Conservation (phyloP, 23 tunicate species). For the Pegea sp. region DNA sequence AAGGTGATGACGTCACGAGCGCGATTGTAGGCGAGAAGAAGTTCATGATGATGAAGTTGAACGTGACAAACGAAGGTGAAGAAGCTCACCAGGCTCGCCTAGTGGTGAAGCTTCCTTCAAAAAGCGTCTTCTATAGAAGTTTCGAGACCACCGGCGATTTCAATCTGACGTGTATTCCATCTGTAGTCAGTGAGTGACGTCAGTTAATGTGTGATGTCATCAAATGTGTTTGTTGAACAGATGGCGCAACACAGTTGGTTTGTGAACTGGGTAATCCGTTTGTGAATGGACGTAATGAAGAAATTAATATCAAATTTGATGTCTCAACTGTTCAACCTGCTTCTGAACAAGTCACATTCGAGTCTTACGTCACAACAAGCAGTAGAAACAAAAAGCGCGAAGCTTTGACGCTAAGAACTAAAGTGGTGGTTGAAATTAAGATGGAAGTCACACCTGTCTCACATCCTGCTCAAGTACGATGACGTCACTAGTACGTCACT, state of each 20-base stretch:
- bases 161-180: background rate
- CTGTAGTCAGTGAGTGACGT: background rate
- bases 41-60: conserved; percentile 2
- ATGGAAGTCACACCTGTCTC: background rate
- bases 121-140: conserved; percentile 6
- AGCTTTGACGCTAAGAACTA: background rate
- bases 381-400: background rate
- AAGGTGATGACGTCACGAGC: too few species aligned
- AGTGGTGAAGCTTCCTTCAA: conserved; percentile 8
- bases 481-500: background rate
- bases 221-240: background rate
- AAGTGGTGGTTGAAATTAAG: background rate
- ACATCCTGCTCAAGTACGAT: background rate
- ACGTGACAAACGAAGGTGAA: conserved; percentile 39
- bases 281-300: conserved; percentile 11
- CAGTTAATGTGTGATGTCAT: background rate
- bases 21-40: background rate
- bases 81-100: conserved; percentile 58
- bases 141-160: background rate
- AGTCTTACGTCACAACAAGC: conserved; percentile 32
- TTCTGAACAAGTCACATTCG: conserved; percentile 17
- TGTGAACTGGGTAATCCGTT: conserved; percentile 79
- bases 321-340: conserved; percentile 14
- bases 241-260: conserved; percentile 9
- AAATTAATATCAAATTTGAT: conserved; percentile 24